Conservation (phyloP, 2,888 invertebrate genomes). For the Globia sparganii region DNA sequence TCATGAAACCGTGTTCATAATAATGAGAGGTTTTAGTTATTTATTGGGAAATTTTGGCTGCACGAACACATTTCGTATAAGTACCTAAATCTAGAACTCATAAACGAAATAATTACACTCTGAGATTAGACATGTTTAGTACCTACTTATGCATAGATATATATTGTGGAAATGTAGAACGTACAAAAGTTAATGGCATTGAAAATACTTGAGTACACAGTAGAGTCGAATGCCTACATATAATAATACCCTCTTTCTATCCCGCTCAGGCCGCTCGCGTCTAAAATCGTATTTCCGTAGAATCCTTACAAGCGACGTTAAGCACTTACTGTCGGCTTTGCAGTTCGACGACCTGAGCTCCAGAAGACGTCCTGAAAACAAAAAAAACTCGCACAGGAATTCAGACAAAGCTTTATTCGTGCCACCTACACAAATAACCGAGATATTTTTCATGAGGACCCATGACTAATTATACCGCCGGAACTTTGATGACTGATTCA, state of each 20-base stretch:
- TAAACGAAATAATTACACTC: slow-evolving; percentile 75
- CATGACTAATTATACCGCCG: slow-evolving; percentile 72
- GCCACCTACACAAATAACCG: slow-evolving; percentile 63
- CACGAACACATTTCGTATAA: slow-evolving; percentile 61
- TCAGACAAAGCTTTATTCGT: slow-evolving; percentile 79
- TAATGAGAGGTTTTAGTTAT: slow-evolving; percentile 61
- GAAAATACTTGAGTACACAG: slow-evolving; percentile 66
- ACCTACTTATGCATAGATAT: slow-evolving; percentile 28
- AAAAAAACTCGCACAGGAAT: slow-evolving; percentile 75
- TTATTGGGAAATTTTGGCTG: slow-evolving; percentile 57
- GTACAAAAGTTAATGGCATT: slow-evolving; percentile 72
- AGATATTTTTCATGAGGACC: slow-evolving; percentile 56
- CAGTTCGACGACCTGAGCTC: slow-evolving; percentile 87
- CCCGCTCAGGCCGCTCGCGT: slow-evolving; percentile 80
- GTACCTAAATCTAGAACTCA: slow-evolving; percentile 72
- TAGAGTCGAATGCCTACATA: slow-evolving; percentile 62
- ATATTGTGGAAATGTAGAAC: slow-evolving; percentile 37
- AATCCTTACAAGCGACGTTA: slow-evolving; percentile 90
- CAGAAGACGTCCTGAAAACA: slow-evolving; percentile 81
- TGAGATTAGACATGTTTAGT: slow-evolving; percentile 70
- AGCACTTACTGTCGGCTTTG: slow-evolving; percentile 88
- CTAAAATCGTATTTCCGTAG: slow-evolving; percentile 90
- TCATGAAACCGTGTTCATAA: slow-evolving; percentile 73
- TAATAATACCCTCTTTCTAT: slow-evolving; percentile 73
- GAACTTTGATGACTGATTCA: slow-evolving; percentile 68